phyloP scores from a whole-genome alignment of 2,113 vertebrate species.

The Glaucomys volans region DNA sequence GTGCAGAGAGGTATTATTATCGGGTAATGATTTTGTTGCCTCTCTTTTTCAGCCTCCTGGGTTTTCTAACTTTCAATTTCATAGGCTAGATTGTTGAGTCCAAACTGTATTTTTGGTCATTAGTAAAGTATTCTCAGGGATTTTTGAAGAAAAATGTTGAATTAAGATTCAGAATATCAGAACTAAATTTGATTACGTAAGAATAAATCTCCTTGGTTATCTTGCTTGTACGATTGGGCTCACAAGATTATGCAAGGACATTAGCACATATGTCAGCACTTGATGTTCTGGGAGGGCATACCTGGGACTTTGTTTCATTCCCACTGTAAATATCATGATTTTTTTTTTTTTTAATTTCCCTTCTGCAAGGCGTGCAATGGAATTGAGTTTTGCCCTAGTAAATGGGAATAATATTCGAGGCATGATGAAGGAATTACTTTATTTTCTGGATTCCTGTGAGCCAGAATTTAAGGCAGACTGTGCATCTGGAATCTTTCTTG shows the following conservation, averaged over 20 bases:
- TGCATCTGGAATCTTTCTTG: conserved; percentile 98
- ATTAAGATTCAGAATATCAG: conserved; percentile 19
- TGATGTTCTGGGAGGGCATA: neutral
- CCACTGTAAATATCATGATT: conserved; percentile 7
- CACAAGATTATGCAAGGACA: neutral
- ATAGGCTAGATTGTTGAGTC: neutral
- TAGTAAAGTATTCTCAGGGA: neutral
- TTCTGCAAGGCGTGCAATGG: conserved; percentile 95
- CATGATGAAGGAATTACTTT: conserved; percentile 99
- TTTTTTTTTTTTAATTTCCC: neutral
- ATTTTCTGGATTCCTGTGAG: conserved; percentile 99
- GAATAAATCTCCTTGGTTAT: conserved; percentile 1
- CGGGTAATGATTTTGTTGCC: conserved; percentile 47
- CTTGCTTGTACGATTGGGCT: neutral
- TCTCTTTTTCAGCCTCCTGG: conserved; percentile 39
- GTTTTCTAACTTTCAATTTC: conserved; percentile 38
- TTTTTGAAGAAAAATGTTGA: conserved; percentile 40
- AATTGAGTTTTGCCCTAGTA: conserved; percentile 98
- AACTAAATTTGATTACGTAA: conserved; percentile 1
- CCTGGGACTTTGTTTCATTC: conserved; percentile 56
- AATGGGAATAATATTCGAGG: conserved; percentile 99
- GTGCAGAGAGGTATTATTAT: neutral
- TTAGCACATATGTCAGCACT: neutral
- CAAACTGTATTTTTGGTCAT: neutral
- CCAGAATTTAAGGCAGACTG: conserved; percentile 99